Evolutionary conservation across 2,113 vertebrate species (phyloP).

Genomic region (Cygnus atratus): DNA sequence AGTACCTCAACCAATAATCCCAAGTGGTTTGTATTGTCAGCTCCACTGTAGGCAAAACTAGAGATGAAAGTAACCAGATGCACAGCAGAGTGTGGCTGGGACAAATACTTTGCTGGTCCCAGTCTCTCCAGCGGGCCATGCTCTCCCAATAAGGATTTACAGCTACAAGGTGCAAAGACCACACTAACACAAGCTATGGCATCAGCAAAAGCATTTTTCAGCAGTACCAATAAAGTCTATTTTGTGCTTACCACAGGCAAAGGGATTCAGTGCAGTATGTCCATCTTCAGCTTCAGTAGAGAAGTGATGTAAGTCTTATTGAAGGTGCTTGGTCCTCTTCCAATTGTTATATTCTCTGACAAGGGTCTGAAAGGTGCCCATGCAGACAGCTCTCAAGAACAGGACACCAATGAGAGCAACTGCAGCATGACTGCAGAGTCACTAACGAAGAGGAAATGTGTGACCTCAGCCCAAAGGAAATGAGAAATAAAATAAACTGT

Average conservation of each 20-base stretch:
- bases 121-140: not conserved
- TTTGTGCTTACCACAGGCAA: slow-evolving; percentile 26
- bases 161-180: not conserved
- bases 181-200: not conserved
- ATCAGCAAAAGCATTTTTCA: not conserved
- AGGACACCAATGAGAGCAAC: not conserved
- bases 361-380: not conserved
- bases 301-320: not conserved
- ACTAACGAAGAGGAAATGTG: slow-evolving; percentile 59
- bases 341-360: not conserved
- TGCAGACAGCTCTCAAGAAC: not conserved
- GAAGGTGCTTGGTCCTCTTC: not conserved
- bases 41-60: not conserved
- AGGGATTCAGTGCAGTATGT: not conserved
- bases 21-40: not conserved
- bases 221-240: not conserved
- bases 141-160: not conserved
- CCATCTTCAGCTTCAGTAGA: not conserved
- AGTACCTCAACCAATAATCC: not conserved
- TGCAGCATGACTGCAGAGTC: slow-evolving; percentile 49
- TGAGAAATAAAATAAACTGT: slow-evolving; percentile 38
- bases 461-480: slow-evolving; percentile 58
- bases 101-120: not conserved
- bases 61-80: not conserved
- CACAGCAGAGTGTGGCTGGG: not conserved